Conservation (phyloP, 2,888 invertebrate species). For the Rhogogaster chlorosoma region DNA sequence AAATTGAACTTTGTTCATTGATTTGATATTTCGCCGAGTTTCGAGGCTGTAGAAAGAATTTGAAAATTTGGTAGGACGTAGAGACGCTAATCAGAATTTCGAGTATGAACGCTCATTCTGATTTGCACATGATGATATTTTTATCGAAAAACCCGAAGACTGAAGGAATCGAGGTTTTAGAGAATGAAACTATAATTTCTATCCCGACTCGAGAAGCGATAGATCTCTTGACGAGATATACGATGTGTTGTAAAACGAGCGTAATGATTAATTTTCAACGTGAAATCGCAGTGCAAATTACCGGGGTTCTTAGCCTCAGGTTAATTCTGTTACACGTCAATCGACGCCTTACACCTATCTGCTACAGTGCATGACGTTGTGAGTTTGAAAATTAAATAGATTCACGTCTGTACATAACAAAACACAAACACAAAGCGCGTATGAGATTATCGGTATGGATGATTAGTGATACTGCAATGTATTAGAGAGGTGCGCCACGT, state of each 20-base stretch:
- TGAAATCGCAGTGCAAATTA: neutral
- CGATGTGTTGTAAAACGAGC: neutral
- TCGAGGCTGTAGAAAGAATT: no score
- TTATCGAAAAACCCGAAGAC: no score
- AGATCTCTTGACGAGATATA: neutral
- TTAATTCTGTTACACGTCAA: neutral
- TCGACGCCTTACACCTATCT: neutral
- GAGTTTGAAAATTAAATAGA: slow-evolving; percentile 3
- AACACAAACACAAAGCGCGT: neutral
- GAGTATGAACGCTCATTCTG: no score
- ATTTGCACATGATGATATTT: no score
- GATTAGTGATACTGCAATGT: neutral
- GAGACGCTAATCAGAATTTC: no score
- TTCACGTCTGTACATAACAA: neutral
- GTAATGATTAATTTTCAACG: neutral
- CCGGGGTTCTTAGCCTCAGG: neutral
- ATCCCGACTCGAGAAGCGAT: neutral
- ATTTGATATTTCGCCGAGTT: no score
- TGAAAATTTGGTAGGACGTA: no score
- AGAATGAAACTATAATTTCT: no score
- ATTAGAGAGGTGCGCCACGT: neutral
- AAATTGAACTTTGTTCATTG: no score
- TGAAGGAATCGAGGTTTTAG: no score
- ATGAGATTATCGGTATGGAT: neutral
- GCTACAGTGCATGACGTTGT: neutral